A percentile compares a stretch with the other conserved stretches of the same genome.
phyloP scores from a whole-genome alignment of 53 echinoderm and acorn worm genomes.

The Echinometra lucunter region DNA sequence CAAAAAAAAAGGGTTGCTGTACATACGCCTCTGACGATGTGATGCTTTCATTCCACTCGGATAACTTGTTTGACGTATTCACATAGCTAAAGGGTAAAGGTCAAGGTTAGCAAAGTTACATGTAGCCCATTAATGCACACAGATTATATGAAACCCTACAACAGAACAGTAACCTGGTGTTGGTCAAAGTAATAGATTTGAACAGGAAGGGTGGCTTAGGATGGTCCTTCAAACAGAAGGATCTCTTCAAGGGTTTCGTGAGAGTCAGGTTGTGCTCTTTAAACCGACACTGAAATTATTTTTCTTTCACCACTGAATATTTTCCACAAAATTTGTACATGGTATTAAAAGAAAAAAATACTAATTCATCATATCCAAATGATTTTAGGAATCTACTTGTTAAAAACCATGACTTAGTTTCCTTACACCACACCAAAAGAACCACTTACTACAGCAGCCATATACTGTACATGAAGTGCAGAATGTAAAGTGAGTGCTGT shows the following conservation, averaged over 20 bases:
- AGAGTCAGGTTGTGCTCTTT: no score
- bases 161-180: not conserved
- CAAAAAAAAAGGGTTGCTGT: slow-evolving; percentile 38
- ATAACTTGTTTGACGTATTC: slow-evolving; percentile 78
- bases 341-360: no score
- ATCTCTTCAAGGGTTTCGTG: not conserved
- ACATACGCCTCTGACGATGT: slow-evolving; percentile 82
- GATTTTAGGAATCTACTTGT: no score
- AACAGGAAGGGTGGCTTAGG: not conserved
- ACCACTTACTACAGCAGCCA: not conserved
- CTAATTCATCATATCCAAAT: no score
- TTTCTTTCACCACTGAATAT: no score
- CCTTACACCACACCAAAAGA: not conserved
- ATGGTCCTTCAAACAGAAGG: not conserved
- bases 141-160: no score
- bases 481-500: not conserved
- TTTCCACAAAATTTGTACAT: no score
- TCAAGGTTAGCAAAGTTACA: slow-evolving; percentile 28
- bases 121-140: slow-evolving; percentile 13
- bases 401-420: not conserved
- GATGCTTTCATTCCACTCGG: slow-evolving; percentile 84
- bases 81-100: slow-evolving; percentile 74
- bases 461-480: not conserved
- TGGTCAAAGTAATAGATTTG: not conserved
- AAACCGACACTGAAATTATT: no score